These are phyloP conservation scores for Nesidiocoris tenuis DNA, from an alignment of 2,888 invertebrate genomes.

Conservation along the genomic window DNA sequence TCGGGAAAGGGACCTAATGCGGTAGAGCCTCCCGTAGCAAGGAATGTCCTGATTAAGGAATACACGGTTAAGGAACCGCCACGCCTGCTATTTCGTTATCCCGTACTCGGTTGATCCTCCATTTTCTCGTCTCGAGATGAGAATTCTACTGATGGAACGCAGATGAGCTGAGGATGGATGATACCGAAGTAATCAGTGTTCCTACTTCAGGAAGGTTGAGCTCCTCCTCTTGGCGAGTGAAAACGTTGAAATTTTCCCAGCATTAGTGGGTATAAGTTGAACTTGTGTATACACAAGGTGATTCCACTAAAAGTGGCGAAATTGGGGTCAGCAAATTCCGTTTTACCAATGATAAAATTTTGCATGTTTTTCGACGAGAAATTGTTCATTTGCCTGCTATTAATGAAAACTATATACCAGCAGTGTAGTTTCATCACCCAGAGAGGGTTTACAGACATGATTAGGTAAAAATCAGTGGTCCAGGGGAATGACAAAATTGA, in stretches of 20 bases:
- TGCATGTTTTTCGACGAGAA: too few species aligned
- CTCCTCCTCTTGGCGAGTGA: neutral
- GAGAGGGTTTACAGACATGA: too few species aligned
- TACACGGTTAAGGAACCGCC: neutral
- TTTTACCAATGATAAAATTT: too few species aligned
- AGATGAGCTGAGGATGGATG: neutral
- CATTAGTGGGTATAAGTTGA: too few species aligned
- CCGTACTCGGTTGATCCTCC: neutral
- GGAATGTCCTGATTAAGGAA: conserved; percentile 28
- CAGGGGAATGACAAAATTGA: too few species aligned
- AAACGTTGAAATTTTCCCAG: neutral
- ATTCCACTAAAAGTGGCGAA: too few species aligned
- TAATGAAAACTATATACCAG: too few species aligned
- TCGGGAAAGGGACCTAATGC: conserved; percentile 26
- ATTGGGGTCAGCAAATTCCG: too few species aligned
- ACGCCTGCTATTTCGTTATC: neutral
- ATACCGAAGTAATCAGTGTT: neutral
- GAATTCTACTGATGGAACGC: neutral
- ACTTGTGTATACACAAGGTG: too few species aligned
- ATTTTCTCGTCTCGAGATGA: neutral
- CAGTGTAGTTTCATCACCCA: too few species aligned
- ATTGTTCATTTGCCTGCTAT: too few species aligned
- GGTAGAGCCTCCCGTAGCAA: neutral
- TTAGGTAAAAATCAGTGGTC: too few species aligned
- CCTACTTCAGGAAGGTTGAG: neutral